Evolutionary conservation across 2,113 vertebrate genomes (phyloP), one percentile per base, ranked within the genome.

Genomic region (Choloepus hoffmanni): DNA sequence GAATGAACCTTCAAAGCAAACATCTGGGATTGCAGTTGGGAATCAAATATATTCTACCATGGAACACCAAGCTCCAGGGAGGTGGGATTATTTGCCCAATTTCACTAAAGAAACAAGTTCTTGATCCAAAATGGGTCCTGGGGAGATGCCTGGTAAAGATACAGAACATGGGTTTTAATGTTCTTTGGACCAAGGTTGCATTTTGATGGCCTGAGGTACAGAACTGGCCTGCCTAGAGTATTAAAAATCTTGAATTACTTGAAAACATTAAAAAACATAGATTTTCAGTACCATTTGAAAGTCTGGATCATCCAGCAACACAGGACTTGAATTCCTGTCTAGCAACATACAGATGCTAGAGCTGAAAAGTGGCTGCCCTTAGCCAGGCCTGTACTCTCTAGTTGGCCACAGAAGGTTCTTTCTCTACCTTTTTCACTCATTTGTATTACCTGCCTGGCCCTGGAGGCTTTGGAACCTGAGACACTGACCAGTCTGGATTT

Each of bases 241-340:
- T 79, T 48, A 90, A 87, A 63, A n/a, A 1, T 40, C 79, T 90
- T 94, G 43, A 90, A 74, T 92, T 93, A 83, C 48, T 92, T 73
- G 70, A 90, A 9, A 74, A 45, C 21, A 82, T 82, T 55, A 78
- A 93, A 84, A 78, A 74, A 77, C 43, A 82, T n/a, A 53, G 21
- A 24, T 85, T 85, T 53, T 81, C 83, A 48, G 21, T 50, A 23
- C 86, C 21, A 86, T 50, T 79, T 43, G 60, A 76, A 78, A 79
- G 11, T 77, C 72, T 79, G 62, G 50, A 2, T 15, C 76, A 12
- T 90, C 60, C 79, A 73, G 63, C 26, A 74, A 72, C 13, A 58
- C 1, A 43, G 14, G 43, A 58, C 58, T 77, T 19, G 43, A n/a
- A 6, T 87, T 87, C 23, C 11, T 28, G 14, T 45, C 28, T n/a